Evolutionary conservation across 2,113 vertebrate genomes (phyloP).

Genomic region (Sphyrna mokarran): DNA sequence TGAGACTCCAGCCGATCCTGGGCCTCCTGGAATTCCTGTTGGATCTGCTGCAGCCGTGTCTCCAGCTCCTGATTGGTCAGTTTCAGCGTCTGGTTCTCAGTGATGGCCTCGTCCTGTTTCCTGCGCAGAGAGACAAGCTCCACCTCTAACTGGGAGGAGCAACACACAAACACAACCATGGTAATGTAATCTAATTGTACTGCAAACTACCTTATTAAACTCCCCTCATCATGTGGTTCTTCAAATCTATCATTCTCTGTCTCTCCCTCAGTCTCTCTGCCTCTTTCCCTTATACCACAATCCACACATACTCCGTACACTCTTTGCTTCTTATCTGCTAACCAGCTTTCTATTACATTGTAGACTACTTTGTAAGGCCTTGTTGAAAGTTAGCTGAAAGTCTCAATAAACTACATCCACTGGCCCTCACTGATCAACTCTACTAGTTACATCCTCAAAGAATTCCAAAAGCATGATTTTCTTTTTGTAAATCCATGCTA

Average conservation of each 20-base stretch:
- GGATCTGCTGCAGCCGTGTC: constrained; percentile 49
- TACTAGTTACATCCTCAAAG: no score
- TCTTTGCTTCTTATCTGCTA: background rate
- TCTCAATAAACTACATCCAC: no score
- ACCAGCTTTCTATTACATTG: no score
- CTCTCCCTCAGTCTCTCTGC: background rate
- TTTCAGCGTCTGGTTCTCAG: constrained; percentile 49
- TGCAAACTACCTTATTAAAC: background rate
- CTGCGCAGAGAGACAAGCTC: constrained; percentile 47
- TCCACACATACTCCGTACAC: background rate
- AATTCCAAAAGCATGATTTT: no score
- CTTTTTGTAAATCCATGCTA: no score
- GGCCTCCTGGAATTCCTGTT: constrained; percentile 52
- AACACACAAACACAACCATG: background rate
- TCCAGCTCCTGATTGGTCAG: constrained; percentile 48
- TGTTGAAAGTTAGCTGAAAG: no score
- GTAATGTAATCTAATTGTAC: background rate
- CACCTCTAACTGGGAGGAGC: constrained; percentile 53
- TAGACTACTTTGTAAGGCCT: no score
- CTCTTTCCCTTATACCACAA: background rate
- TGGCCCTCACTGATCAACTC: no score
- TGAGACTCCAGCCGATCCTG: constrained; percentile 42
- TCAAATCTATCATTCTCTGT: background rate
- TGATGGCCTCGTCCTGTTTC: constrained; percentile 41
- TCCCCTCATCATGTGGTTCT: background rate